Evolutionary conservation across 2,113 vertebrate genomes (phyloP), one percentile per base, ranked within the genome.

Genomic region (Ptychochromis oligacanthus): DNA sequence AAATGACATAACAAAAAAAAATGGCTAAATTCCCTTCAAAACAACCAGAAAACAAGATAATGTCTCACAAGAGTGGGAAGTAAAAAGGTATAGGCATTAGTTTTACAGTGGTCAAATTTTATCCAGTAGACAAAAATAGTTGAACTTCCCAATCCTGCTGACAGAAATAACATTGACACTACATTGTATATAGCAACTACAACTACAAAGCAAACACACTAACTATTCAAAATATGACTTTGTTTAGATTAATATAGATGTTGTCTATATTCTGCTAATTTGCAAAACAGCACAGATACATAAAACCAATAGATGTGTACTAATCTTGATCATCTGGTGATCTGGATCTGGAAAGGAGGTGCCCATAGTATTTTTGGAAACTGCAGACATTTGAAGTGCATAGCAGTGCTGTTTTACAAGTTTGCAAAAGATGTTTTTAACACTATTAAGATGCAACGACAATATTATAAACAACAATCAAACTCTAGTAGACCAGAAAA

Each of bases 251-350:
- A 13, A 3, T 60, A 24, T 3, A 38, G 10, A 28, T 15, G 14
- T 7, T 18, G 6, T 54, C 17, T 5, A 79, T 43, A 60, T 85
- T 85, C 31, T 91, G 72, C 26, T 77, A 77, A 85, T 79, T 58
- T 80, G 58, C 20, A 84, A 87, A 90, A 84, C 77, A 85, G 72
- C 84, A 88, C 22, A 60, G 24, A 62, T 15, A 57, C 1, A 46
- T 58, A 43, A 62, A 56, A 18, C 6, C 12, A 72, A 76, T 14
- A n/a, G 11, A 58, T 26, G 7, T 17, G 10, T 12, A 14, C 18
- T 6, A 67, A 57, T 65, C 8, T 54, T 26, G 26, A 54, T 52
- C 26, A 54, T 40, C 18, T 72, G 67, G 13, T n/a, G n/a, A n/a
- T n/a, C n/a, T n/a, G n/a, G n/a, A n/a, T n/a, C n/a, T n/a, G n/a